Conservation (phyloP, 2,888 invertebrate species). For the Agrotis clavis region DNA sequence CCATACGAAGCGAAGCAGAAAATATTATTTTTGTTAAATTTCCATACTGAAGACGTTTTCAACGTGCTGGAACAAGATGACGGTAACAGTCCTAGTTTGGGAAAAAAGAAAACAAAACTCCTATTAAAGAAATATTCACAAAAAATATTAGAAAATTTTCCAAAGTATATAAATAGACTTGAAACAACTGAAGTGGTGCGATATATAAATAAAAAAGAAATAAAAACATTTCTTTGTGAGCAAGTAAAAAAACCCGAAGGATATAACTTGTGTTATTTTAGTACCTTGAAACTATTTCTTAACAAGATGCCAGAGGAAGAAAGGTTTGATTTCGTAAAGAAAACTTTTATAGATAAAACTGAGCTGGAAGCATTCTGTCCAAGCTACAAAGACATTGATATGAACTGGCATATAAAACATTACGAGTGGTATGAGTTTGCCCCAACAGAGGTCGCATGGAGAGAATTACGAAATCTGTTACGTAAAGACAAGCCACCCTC, state of each 20-base stretch:
- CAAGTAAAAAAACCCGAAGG: neutral
- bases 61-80: slow-evolving; percentile 67
- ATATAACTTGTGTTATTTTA: neutral
- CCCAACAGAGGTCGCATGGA: slow-evolving; percentile 70
- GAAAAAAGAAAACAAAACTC: too few relatives aligned
- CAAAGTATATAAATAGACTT: too few relatives aligned
- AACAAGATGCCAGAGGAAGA: slow-evolving; percentile 19
- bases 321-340: slow-evolving; percentile 17
- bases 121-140: too few relatives aligned
- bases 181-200: too few relatives aligned
- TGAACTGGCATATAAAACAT: slow-evolving; percentile 57
- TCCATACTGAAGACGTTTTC: slow-evolving; percentile 70
- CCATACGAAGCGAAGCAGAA: neutral
- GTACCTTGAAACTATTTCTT: neutral
- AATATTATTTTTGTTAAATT: slow-evolving; percentile 66
- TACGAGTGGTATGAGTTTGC: slow-evolving; percentile 32
- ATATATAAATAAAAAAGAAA: too few relatives aligned
- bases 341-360: slow-evolving; percentile 28
- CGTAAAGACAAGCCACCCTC: slow-evolving; percentile 73
- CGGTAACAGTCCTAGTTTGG: neutral
- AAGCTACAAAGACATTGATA: slow-evolving; percentile 21
- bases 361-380: slow-evolving; percentile 9
- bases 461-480: slow-evolving; percentile 76
- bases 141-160: too few relatives aligned
- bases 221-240: neutral